Percentiles rank a stretch among this genome's conserved stretches.
phyloP scores from a whole-genome alignment of 1,140 invertebrate genomes.

The Trypoxylus dichotomus region DNA sequence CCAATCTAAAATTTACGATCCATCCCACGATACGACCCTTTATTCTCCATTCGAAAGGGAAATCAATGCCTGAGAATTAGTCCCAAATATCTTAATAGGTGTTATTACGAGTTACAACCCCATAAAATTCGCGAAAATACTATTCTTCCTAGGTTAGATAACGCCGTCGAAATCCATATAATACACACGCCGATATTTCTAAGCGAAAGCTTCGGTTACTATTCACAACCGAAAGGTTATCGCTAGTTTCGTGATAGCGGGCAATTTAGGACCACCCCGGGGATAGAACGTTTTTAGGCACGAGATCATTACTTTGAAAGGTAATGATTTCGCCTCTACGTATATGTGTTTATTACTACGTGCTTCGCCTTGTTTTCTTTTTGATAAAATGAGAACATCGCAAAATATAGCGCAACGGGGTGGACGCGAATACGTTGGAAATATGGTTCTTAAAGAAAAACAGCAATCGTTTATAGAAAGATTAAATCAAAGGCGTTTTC shows the following conservation, averaged over 20 bases:
- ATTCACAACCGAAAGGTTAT: background rate
- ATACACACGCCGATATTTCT: background rate
- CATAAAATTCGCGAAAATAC: background rate
- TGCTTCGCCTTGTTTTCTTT: background rate
- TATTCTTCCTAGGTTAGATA: too few relatives aligned
- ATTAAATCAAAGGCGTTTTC: too few relatives aligned
- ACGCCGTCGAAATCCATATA: too few relatives aligned
- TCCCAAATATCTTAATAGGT: too few relatives aligned
- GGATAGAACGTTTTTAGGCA: background rate
- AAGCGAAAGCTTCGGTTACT: background rate
- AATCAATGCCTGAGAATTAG: too few relatives aligned
- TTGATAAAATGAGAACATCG: background rate
- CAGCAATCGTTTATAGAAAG: too few relatives aligned
- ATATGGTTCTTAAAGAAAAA: too few relatives aligned
- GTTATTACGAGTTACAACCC: background rate
- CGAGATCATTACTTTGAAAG: background rate
- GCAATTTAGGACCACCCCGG: background rate
- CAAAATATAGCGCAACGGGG: background rate
- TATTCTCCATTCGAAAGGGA: too few relatives aligned
- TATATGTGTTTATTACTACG: too few relatives aligned
- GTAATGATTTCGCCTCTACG: background rate
- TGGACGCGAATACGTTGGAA: background rate
- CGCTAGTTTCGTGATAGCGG: background rate
- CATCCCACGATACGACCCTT: too few relatives aligned
- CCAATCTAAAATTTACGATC: too few relatives aligned